phyloP scores from a whole-genome alignment of 2,113 vertebrate species.

The Siniperca knerii region DNA sequence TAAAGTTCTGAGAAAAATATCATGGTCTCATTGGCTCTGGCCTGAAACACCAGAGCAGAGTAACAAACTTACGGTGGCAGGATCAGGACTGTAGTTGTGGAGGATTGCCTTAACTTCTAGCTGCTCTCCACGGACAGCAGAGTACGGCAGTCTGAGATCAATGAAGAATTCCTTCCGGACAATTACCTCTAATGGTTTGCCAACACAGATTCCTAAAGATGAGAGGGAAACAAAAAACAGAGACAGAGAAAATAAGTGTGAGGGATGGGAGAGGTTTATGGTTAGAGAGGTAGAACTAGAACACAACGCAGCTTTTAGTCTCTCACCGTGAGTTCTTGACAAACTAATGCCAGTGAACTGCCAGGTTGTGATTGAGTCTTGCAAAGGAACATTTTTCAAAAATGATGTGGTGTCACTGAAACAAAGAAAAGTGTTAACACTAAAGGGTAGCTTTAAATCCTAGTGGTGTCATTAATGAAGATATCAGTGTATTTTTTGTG shows the following conservation, averaged over 20 bases:
- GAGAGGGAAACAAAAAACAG: no score
- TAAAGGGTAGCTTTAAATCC: neutral
- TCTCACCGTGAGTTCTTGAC: constrained; percentile 77
- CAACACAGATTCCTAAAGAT: constrained; percentile 89
- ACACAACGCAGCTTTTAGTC: no score
- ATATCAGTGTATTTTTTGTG: no score
- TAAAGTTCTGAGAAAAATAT: no score
- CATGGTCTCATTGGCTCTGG: no score
- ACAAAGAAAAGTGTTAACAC: neutral
- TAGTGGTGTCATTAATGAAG: no score
- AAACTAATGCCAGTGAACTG: constrained; percentile 91
- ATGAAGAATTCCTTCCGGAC: constrained; percentile 91
- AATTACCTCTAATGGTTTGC: constrained; percentile 86
- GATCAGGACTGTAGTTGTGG: constrained; percentile 70
- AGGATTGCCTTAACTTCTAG: constrained; percentile 84
- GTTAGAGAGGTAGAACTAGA: no score
- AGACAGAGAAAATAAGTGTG: neutral
- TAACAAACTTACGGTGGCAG: constrained; percentile 68
- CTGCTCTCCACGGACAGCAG: constrained; percentile 82
- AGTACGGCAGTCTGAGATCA: constrained; percentile 83
- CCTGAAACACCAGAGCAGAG: no score
- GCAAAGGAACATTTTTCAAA: constrained; percentile 71
- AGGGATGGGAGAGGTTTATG: neutral
- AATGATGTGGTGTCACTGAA: constrained; percentile 48
- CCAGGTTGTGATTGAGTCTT: constrained; percentile 94